A percentile compares a stretch with the other conserved stretches of the same genome.
These are phyloP conservation scores for Macrotis lagotis DNA, from an alignment of 2,113 vertebrate species.

Conservation along the genomic window DNA sequence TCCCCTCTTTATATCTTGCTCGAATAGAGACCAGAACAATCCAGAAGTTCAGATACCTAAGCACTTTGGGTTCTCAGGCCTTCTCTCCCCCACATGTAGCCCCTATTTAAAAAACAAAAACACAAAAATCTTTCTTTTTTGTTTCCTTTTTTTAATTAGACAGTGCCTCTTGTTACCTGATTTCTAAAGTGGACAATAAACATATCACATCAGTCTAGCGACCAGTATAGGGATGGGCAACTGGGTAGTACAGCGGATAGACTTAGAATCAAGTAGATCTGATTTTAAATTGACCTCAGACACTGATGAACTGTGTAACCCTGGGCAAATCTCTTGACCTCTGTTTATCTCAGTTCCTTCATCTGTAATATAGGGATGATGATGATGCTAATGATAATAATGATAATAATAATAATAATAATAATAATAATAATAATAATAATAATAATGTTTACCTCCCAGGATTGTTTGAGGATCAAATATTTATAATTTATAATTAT, in stretches of 20 bases:
- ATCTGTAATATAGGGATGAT: background rate
- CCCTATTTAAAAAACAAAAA: background rate
- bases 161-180: constrained; percentile 39
- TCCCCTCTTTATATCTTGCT: background rate
- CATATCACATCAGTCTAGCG: background rate
- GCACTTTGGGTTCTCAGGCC: background rate
- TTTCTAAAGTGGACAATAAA: constrained; percentile 58
- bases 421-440: too few relatives aligned
- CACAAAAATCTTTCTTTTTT: constrained; percentile 41
- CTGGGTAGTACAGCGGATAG: background rate
- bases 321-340: background rate
- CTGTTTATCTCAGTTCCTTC: background rate
- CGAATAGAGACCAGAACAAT: background rate
- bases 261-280: background rate
- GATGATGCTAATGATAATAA: too few relatives aligned
- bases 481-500: background rate
- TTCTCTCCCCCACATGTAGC: too few relatives aligned
- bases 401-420: too few relatives aligned
- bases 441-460: background rate
- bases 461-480: background rate
- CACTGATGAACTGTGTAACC: constrained; percentile 30
- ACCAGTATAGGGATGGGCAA: background rate
- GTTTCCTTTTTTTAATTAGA: background rate
- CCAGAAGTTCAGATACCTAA: fast-evolving
- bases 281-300: background rate